Evolutionary conservation across 2,113 vertebrate species (phyloP), one percentile per base, ranked within the genome.

Genomic region (Menura novaehollandiae): DNA sequence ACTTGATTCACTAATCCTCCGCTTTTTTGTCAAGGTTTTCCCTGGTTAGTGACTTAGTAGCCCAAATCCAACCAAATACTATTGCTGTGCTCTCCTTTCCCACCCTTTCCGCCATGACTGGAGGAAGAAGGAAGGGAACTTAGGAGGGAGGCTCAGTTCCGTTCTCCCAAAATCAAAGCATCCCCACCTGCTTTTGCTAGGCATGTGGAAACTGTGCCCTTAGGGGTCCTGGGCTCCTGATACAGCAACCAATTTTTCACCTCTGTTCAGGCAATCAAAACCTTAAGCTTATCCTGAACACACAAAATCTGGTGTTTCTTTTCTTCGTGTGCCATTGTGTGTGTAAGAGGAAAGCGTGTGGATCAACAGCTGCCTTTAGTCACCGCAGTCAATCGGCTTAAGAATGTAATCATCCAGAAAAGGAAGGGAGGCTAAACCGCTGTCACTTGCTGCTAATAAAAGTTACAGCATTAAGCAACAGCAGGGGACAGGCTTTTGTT

Each of bases 331-430:
- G 86, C 80, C 88, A 79, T 79, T 96, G 92, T 96, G 93, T 80
- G 93, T 89, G 69, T n/a, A 46, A 91, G 64, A 94, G 68, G 72
- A 71, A 94, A n/a, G 90, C 81, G 83, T 52, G 66, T 93, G 91
- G 58, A 93, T 71, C 93, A 93, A 88, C 94, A 96, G 96, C 94
- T 96, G 93, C 88, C 92, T 94, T 88, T 68, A 84, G 83, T 96
- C 91, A 87, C 67, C 10, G 30, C 72, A 93, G 89, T 92, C 91
- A 95, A 89, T 96, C 67, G 47, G 92, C 89, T 96, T 97, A 91
- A 64, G 95, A 71, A 95, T 90, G 89, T 95, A 95, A 92, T 93
- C 95, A 90, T 63, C 67, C 77, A 92, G 89, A 76, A 90, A 91
- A 82, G 66, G 89, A 67, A 72, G 85, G 93, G 28, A 24, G 51